phyloP scores from a whole-genome alignment of 2,113 vertebrate species.

The Anhinga rufa region DNA sequence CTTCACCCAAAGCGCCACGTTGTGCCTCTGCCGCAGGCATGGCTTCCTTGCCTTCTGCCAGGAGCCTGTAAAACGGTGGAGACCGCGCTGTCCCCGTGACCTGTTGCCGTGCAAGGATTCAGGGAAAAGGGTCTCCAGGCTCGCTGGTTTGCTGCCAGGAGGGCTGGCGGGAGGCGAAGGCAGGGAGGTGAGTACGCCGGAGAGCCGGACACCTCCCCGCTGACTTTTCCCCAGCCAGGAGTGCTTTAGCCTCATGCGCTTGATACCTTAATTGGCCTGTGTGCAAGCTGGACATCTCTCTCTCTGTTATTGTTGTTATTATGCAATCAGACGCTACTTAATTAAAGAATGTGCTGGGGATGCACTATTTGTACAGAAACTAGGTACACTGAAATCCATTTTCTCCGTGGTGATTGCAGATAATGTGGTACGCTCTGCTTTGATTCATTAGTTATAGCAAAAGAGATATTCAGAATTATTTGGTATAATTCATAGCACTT shows the following conservation, averaged over 20 bases:
- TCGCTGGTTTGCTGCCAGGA: not conserved
- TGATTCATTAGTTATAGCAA: slow-evolving; percentile 66
- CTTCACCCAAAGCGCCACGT: not conserved
- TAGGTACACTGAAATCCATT: slow-evolving; percentile 15
- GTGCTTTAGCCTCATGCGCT: not conserved
- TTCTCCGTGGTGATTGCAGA: slow-evolving; percentile 50
- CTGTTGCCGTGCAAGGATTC: not conserved
- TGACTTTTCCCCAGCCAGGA: not conserved
- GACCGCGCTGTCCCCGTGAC: not conserved
- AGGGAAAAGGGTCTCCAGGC: not conserved
- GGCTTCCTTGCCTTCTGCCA: not conserved
- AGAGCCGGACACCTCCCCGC: fast-evolving
- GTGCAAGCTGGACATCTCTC: slow-evolving; percentile 3
- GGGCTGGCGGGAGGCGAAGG: not conserved
- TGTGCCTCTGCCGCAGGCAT: not conserved
- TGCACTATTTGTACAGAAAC: slow-evolving; percentile 1
- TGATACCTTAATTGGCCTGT: not conserved
- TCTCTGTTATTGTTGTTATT: slow-evolving; percentile 27
- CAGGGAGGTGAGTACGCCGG: not conserved
- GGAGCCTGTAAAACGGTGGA: not conserved
- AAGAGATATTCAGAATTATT: slow-evolving; percentile 62
- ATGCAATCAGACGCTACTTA: slow-evolving; percentile 47
- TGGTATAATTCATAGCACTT: slow-evolving; percentile 67
- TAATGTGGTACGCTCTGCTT: slow-evolving; percentile 35
- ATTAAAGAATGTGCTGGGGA: slow-evolving; percentile 16